Percentiles rank a stretch among this genome's conserved stretches.
phyloP scores from a whole-genome alignment of 2,888 invertebrate genomes.

The Acleris cristana region DNA sequence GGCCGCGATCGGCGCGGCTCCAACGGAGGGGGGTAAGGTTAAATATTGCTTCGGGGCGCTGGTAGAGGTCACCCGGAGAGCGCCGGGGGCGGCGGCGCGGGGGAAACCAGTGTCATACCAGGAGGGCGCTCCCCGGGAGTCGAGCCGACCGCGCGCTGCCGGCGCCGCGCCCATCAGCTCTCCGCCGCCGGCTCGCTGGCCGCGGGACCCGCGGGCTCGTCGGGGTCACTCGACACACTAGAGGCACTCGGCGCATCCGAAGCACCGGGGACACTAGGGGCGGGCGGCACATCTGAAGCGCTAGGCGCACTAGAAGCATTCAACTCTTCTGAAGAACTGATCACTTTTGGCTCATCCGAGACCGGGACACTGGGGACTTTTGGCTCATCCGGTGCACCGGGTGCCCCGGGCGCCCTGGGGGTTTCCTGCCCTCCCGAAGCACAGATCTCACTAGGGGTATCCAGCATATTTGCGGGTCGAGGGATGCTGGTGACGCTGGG shows the following conservation, averaged over 20 bases:
- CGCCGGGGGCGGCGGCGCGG: background rate
- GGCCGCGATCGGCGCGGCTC: background rate
- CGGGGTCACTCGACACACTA: too few species aligned
- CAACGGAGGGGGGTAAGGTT: slow-evolving; percentile 1
- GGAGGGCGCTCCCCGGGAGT: background rate
- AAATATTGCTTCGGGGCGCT: slow-evolving; percentile 17
- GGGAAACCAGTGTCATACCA: too few species aligned
- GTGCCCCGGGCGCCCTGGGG: background rate
- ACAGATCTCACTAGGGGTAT: too few species aligned
- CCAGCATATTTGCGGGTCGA: too few species aligned
- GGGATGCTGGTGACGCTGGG: background rate
- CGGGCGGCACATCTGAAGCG: too few species aligned
- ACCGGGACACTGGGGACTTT: background rate
- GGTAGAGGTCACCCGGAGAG: background rate
- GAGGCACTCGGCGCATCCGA: background rate
- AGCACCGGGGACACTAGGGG: background rate
- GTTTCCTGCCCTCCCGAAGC: too few species aligned
- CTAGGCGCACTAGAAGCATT: too few species aligned
- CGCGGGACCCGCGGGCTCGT: background rate
- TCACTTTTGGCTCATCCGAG: background rate
- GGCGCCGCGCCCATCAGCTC: slow-evolving; percentile 35
- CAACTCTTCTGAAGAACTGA: too few species aligned
- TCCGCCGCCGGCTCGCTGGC: slow-evolving; percentile 1
- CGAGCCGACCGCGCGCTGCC: background rate
- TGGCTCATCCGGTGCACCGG: background rate